phyloP scores from a whole-genome alignment of 1,140 invertebrate species.

The Anoplophora glabripennis region DNA sequence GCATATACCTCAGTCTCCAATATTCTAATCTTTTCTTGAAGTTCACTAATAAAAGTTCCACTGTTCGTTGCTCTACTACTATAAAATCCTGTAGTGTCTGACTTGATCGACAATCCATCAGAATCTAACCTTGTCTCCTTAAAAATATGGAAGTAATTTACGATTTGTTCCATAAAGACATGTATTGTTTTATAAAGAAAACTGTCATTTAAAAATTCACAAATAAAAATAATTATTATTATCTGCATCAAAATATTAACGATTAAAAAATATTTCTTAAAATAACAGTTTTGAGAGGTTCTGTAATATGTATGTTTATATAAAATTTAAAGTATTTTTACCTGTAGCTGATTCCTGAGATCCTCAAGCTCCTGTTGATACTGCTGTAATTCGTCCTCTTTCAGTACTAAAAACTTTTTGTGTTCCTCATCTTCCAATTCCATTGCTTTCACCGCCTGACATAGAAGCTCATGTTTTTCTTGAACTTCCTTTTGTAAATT shows the following conservation, averaged over 20 bases:
- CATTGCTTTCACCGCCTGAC: slow-evolving; percentile 77
- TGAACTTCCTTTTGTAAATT: slow-evolving; percentile 71
- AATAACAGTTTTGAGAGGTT: no score
- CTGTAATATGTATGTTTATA: no score
- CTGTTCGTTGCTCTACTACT: slow-evolving; percentile 15
- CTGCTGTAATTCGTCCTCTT: slow-evolving; percentile 43
- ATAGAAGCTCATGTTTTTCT: slow-evolving; percentile 80
- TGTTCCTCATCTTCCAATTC: slow-evolving; percentile 55
- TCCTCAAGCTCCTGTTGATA: slow-evolving; percentile 45
- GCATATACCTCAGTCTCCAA: slow-evolving; percentile 27
- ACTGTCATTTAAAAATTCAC: no score
- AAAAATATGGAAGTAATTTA: slow-evolving; percentile 15
- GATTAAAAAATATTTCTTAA: no score
- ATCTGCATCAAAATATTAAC: no score
- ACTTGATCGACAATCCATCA: slow-evolving; percentile 19
- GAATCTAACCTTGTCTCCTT: slow-evolving; percentile 28
- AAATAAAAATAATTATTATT: no score
- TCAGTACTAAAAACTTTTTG: slow-evolving; percentile 37
- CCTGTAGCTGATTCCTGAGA: slow-evolving; percentile 34
- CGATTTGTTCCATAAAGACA: not conserved
- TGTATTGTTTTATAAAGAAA: not conserved
- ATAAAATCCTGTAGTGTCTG: slow-evolving; percentile 19
- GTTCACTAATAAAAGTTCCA: slow-evolving; percentile 11
- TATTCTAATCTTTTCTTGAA: slow-evolving; percentile 24
- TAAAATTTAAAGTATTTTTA: slow-evolving; percentile 11